Evolutionary conservation across 2,113 vertebrate species (phyloP).

Genomic region (Tupaia chinensis): DNA sequence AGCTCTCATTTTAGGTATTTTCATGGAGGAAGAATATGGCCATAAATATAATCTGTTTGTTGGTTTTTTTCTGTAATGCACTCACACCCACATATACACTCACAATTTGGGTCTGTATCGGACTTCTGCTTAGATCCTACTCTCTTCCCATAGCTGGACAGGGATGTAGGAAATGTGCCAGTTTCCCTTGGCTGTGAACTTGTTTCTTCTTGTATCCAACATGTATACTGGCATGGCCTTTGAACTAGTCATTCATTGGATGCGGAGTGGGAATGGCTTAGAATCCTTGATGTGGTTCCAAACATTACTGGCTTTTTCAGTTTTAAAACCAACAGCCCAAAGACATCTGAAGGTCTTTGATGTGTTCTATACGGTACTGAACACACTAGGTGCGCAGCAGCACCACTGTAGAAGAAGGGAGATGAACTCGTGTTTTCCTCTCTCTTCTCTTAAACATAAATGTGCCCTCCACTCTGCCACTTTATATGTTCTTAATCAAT

Average conservation of each 20-base stretch:
- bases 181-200: slow-evolving; percentile 61
- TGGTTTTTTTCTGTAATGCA: not conserved
- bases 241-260: slow-evolving; percentile 75
- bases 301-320: slow-evolving; percentile 64
- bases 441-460: not conserved
- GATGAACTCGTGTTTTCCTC: not conserved
- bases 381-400: not conserved
- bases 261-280: slow-evolving; percentile 68
- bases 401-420: not conserved
- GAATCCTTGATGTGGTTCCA: slow-evolving; percentile 82
- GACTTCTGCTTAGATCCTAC: slow-evolving; percentile 46
- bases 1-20: slow-evolving; percentile 18
- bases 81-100: not conserved
- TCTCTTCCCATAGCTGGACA: slow-evolving; percentile 68
- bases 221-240: slow-evolving; percentile 66
- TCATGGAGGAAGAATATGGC: not conserved
- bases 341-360: slow-evolving; percentile 74
- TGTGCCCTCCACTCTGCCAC: not conserved
- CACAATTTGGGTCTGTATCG: slow-evolving; percentile 21
- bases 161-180: slow-evolving; percentile 47
- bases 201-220: slow-evolving; percentile 80
- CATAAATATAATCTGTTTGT: not conserved
- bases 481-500: not conserved
- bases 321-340: slow-evolving; percentile 73
- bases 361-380: slow-evolving; percentile 24